A percentile compares a stretch with the other conserved stretches of the same genome.
These are phyloP conservation scores for Coendou prehensilis DNA, from an alignment of 2,797 vertebrate species.

Conservation along the genomic window DNA sequence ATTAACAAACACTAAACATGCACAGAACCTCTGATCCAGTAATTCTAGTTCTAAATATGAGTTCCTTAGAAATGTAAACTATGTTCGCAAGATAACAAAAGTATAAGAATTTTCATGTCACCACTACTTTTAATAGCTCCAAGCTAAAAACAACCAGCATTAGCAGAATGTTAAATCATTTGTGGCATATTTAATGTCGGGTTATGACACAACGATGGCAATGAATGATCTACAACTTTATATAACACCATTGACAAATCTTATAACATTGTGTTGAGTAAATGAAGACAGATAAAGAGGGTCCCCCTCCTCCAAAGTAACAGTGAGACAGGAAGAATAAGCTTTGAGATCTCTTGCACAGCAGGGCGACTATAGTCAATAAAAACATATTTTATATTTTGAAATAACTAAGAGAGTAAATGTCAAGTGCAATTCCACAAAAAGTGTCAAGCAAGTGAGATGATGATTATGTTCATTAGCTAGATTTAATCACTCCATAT, in stretches of 20 bases:
- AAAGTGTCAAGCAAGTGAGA: background rate
- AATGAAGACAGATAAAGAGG: background rate
- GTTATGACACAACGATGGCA: background rate
- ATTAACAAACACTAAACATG: background rate
- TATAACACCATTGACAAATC: background rate
- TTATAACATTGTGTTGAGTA: background rate
- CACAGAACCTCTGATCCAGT: background rate
- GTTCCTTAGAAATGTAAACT: background rate
- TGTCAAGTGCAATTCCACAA: background rate
- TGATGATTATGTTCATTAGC: background rate
- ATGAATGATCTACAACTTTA: background rate
- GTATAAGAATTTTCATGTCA: background rate
- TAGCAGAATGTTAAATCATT: background rate
- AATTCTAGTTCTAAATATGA: slow-evolving; percentile 2
- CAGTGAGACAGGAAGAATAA: background rate
- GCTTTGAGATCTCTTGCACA: background rate
- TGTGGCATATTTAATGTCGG: background rate
- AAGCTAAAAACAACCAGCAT: background rate
- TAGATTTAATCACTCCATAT: background rate
- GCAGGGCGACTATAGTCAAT: background rate
- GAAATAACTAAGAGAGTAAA: background rate
- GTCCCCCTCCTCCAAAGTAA: background rate
- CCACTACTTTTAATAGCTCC: background rate
- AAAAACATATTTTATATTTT: background rate
- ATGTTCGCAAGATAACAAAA: background rate